Conservation (phyloP, 2,888 invertebrate species). For the Drosophila affinis region DNA sequence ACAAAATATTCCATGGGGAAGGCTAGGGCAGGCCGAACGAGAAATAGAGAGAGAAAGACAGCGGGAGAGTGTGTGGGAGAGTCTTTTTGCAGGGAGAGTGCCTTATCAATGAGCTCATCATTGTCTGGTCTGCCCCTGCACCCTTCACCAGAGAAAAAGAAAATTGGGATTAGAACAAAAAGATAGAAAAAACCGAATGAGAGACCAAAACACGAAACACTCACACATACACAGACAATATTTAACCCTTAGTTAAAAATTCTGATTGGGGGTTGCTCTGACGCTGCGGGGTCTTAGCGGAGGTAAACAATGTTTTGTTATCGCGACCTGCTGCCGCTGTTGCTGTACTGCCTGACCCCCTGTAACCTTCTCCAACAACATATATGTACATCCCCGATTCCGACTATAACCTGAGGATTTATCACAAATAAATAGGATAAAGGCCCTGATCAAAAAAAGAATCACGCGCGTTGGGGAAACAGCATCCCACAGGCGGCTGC, state of each 20-base stretch:
- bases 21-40: not conserved
- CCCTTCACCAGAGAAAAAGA: not conserved
- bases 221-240: slow-evolving; percentile 14
- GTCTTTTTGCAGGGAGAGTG: not conserved
- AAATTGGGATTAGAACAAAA: not conserved
- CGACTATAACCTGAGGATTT: not conserved
- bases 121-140: not conserved
- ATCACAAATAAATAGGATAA: not conserved
- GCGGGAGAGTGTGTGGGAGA: slow-evolving; percentile 6
- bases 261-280: slow-evolving; percentile 41
- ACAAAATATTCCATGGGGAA: not conserved
- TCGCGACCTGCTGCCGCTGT: slow-evolving; percentile 26
- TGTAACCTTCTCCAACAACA: not conserved
- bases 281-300: slow-evolving; percentile 31
- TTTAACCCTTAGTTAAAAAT: slow-evolving; percentile 57
- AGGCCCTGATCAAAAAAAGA: not conserved
- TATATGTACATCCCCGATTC: not conserved
- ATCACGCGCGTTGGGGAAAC: slow-evolving; percentile 12
- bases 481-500: slow-evolving; percentile 33
- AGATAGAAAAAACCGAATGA: slow-evolving; percentile 2
- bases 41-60: not conserved
- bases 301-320: slow-evolving; percentile 53
- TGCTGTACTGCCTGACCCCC: slow-evolving; percentile 19
- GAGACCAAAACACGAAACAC: not conserved
- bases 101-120: slow-evolving; percentile 55